Evolutionary conservation across 2,797 vertebrate genomes (phyloP), one percentile per base, ranked within the genome.

Genomic region (Steatocranus sp.): DNA sequence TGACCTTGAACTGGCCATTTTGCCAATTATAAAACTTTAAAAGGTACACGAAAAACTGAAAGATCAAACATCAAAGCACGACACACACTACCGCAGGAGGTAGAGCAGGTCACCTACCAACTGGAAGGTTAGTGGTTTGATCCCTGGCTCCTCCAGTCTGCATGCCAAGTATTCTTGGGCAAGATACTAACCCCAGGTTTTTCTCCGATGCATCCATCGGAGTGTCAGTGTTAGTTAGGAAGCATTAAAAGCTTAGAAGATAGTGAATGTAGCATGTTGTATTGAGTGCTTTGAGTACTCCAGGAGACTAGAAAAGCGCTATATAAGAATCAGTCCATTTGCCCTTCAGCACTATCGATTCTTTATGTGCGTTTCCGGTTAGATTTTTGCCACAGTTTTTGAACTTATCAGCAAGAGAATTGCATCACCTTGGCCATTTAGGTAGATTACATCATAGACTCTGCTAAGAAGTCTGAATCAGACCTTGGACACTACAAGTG

Each of bases 401-500:
- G 30, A 61, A 61, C 30, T 61, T 34, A 34, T 61, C 17, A 34
- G 56, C 1, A 0, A 61, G 2, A 61, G 10, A 61, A 34, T 11
- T n/a, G 30, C 56, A 61, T 61, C 30, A 61, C 17, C 17, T 61
- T 61, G 30, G 30, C 30, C 6, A 34, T 61, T 61, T 61, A n/a
- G 30, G 30, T 34, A 34, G 56, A 11, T 34, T 34, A 3, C 56
- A 61, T 34, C 17, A 18, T 34, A 61, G 17, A 34, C 17, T 61
- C 15, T 58, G 15, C 30, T 34, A 34, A 34, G 56, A 61, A 1
- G 30, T 61, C 30, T 34, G 30, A 61, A 61, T 87, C 79, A 76
- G 50, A 79, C 74, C 61, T 79, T 30, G 82, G 84, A 91, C 86
- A 88, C 76, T 74, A 76, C 86, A 83, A 50, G 70, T 80, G 74